Conservation (phyloP, 2,888 invertebrate genomes). For the Proisotoma minuta region DNA sequence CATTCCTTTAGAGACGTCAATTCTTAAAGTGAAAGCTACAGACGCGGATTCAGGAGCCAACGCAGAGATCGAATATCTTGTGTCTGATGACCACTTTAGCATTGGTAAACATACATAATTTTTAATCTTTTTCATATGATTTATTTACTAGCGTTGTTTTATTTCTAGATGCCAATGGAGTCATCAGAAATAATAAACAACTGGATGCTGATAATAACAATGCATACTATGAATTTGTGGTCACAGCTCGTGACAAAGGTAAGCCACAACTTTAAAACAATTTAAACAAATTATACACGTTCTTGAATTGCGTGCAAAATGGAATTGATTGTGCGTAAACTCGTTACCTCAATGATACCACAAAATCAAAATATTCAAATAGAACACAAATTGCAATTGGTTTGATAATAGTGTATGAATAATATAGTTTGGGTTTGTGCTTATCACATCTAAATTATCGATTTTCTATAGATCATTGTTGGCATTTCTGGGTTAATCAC, state of each 20-base stretch:
- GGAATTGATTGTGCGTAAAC: no score
- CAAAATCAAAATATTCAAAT: no score
- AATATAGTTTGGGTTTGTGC: no score
- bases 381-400: no score
- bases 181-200: conserved; percentile 87
- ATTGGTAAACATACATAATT: no score
- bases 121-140: not conserved
- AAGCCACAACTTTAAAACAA: conserved; percentile 13
- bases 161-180: conserved; percentile 84
- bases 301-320: no score
- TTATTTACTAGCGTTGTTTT: conserved; percentile 51
- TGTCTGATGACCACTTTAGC: conserved; percentile 88
- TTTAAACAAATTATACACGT: no score
- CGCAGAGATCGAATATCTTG: conserved; percentile 87
- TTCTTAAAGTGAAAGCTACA: conserved; percentile 90
- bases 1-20: conserved; percentile 82
- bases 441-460: no score
- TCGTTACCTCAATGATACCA: no score
- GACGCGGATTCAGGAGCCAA: conserved; percentile 92
- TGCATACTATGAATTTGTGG: conserved; percentile 90
- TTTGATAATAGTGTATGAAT: no score
- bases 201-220: conserved; percentile 94
- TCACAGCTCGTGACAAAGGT: conserved; percentile 90
- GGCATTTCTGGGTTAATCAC: no score
- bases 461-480: no score